A percentile compares a stretch with the other conserved stretches of the same genome.
phyloP scores from a whole-genome alignment of 2,888 invertebrate species.

The Perithous albicinctus region DNA sequence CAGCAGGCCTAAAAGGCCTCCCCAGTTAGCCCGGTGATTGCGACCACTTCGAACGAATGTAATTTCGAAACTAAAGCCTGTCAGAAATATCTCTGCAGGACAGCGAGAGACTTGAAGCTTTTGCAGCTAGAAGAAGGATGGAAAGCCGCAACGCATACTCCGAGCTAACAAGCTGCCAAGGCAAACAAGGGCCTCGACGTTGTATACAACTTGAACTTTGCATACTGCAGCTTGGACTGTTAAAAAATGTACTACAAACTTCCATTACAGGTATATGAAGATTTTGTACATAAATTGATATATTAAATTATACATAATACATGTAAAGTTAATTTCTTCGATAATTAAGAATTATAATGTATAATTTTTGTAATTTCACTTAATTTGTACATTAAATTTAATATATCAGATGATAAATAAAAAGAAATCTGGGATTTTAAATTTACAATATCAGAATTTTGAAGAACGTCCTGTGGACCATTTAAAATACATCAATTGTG shows the following conservation, averaged over 20 bases:
- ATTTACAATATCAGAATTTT: conserved; percentile 4
- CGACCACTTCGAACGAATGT: conserved; percentile 10
- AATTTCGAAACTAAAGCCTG: conserved; percentile 35
- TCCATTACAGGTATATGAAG: too few relatives aligned
- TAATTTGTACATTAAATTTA: too few relatives aligned
- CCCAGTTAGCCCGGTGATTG: not conserved
- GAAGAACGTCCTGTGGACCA: conserved; percentile 23
- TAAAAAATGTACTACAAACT: too few relatives aligned
- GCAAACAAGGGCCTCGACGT: conserved; percentile 27
- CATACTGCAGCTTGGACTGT: conserved; percentile 1
- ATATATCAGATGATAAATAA: too few relatives aligned
- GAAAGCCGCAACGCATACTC: not conserved
- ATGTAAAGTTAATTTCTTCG: too few relatives aligned
- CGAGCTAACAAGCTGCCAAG: conserved; percentile 15
- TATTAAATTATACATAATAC: too few relatives aligned
- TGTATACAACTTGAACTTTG: not conserved
- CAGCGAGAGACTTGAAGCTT: conserved; percentile 6
- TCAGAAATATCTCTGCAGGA: conserved; percentile 36
- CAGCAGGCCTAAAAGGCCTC: not conserved
- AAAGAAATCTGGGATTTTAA: too few relatives aligned
- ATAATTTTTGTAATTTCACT: too few relatives aligned
- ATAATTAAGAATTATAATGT: too few relatives aligned
- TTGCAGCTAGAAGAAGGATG: not conserved
- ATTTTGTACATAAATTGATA: too few relatives aligned
- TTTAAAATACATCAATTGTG: not conserved